Conservation (phyloP, 2,888 invertebrate species). For the Cosmia trapezina region DNA sequence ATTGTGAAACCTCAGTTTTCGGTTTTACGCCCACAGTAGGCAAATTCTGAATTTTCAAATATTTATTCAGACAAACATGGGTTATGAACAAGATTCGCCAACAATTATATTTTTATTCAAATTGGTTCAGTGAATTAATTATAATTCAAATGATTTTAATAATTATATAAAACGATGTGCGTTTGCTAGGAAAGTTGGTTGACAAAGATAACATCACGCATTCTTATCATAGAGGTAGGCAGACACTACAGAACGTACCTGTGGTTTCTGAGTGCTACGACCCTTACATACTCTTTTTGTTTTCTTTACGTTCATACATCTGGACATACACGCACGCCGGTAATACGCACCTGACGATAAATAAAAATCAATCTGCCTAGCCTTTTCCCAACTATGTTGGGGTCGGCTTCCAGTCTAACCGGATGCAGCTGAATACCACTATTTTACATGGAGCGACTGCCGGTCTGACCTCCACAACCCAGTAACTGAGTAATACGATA, state of each 20-base stretch:
- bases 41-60: conserved; percentile 31
- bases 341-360: background rate
- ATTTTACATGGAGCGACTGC: too few relatives aligned
- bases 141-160: conserved; percentile 25
- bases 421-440: too few relatives aligned
- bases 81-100: conserved; percentile 16
- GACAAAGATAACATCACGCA: background rate
- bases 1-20: conserved; percentile 34
- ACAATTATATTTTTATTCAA: conserved; percentile 38
- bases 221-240: background rate
- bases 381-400: too few relatives aligned
- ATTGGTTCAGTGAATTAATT: conserved; percentile 26
- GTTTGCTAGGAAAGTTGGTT: background rate
- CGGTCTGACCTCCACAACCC: too few relatives aligned
- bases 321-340: background rate
- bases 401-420: too few relatives aligned
- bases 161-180: background rate
- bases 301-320: background rate
- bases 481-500: too few relatives aligned
- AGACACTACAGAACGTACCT: background rate
- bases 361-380: too few relatives aligned
- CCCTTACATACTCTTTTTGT: background rate
- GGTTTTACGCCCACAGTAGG: conserved; percentile 17
- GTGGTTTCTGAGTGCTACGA: too few relatives aligned
- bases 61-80: conserved; percentile 31